Conservation (phyloP, 2,797 vertebrate genomes). For the Eulemur mongoz region DNA sequence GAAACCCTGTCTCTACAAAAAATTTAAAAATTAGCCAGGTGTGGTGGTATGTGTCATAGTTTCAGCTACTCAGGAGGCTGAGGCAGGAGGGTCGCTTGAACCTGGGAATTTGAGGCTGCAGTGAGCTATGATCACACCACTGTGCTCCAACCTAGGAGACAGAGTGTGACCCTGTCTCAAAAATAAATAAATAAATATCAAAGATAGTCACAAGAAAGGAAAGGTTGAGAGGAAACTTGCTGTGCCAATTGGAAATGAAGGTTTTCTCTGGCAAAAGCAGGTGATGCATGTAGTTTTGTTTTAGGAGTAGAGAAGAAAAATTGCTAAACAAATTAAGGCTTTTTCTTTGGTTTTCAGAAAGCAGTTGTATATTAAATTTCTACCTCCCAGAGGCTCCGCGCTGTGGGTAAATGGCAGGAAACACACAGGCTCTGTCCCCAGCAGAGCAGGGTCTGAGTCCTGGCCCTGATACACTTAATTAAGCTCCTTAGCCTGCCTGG, state of each 20-base stretch:
- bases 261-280: not conserved
- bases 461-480: not conserved
- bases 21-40: not conserved
- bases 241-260: not conserved
- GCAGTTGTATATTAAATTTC: not conserved
- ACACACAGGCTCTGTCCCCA: not conserved
- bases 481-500: not conserved
- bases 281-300: not conserved
- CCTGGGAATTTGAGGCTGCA: not conserved
- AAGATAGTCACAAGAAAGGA: not conserved
- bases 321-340: not conserved
- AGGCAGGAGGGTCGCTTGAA: not conserved
- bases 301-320: not conserved
- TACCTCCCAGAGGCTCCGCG: not conserved
- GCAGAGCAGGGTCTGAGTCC: not conserved
- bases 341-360: conserved; percentile 21
- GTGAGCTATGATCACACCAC: not conserved
- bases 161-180: not conserved
- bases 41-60: accelerated
- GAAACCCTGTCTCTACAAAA: not conserved
- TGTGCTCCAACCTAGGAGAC: not conserved
- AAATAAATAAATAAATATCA: not conserved
- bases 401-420: not conserved
- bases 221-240: not conserved
- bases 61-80: not conserved